Evolutionary conservation across 2,888 invertebrate species (phyloP).

Genomic region (Argyresthia goedartella): DNA sequence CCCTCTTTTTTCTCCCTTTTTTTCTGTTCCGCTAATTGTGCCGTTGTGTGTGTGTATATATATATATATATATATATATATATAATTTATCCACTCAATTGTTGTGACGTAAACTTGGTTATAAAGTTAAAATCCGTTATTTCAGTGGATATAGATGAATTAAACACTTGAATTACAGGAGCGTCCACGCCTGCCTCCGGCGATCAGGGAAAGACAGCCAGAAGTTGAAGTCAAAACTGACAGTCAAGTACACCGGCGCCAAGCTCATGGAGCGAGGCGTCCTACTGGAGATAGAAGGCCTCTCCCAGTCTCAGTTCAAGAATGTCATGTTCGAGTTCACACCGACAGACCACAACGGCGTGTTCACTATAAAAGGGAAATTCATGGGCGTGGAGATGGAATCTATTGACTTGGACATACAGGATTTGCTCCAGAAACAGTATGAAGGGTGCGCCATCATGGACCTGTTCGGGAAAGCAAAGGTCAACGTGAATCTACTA

Average conservation of each 20-base stretch:
- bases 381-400: slow-evolving; percentile 85
- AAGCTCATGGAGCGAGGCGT: slow-evolving; percentile 80
- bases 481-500: slow-evolving; percentile 82
- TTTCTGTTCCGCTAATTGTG: too few species aligned
- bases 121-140: not conserved
- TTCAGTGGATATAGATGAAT: too few species aligned
- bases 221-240: slow-evolving; percentile 71
- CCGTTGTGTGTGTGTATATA: too few species aligned
- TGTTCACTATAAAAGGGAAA: slow-evolving; percentile 78
- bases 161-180: slow-evolving; percentile 44
- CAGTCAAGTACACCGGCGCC: slow-evolving; percentile 76
- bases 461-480: slow-evolving; percentile 84
- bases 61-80: too few species aligned
- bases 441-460: slow-evolving; percentile 82
- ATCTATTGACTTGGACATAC: slow-evolving; percentile 77
- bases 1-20: too few species aligned
- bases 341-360: slow-evolving; percentile 75
- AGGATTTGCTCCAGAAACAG: slow-evolving; percentile 81
- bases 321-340: slow-evolving; percentile 82
- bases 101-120: too few species aligned
- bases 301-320: slow-evolving; percentile 77
- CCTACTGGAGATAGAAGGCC: slow-evolving; percentile 77
- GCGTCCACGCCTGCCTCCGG: slow-evolving; percentile 65
- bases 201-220: slow-evolving; percentile 58
- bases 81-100: too few species aligned